Evolutionary conservation across 2,888 invertebrate species (phyloP).

Genomic region (Fabriciana adippe): DNA sequence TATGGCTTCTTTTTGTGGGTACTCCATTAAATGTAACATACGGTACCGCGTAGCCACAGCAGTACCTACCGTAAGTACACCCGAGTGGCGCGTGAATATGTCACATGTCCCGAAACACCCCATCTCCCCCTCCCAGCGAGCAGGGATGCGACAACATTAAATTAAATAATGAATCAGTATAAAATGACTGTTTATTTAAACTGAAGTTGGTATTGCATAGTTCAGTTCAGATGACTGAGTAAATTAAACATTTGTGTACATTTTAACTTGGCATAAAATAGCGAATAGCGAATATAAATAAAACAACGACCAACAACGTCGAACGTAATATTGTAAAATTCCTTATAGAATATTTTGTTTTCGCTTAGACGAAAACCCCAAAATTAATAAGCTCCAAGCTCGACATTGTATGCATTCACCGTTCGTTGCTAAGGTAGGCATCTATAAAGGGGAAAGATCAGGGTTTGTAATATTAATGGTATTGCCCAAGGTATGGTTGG

Average conservation of each 20-base stretch:
- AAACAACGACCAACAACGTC: neutral
- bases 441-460: constrained; percentile 56
- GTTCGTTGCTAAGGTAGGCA: constrained; percentile 47
- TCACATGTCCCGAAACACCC: constrained; percentile 64
- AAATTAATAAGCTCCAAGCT: constrained; percentile 36
- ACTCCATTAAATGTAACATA: constrained; percentile 66
- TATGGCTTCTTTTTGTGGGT: constrained; percentile 51
- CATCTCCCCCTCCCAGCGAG: constrained; percentile 41
- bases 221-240: constrained; percentile 20
- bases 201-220: constrained; percentile 16
- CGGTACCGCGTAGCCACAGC: constrained; percentile 59
- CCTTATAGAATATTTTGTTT: constrained; percentile 6
- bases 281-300: neutral
- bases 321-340: constrained; percentile 13
- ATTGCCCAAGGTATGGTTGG: constrained; percentile 77
- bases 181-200: constrained; percentile 23
- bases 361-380: constrained; percentile 34
- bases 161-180: constrained; percentile 34
- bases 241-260: constrained; percentile 6
- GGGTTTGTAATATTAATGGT: constrained; percentile 75
- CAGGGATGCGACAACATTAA: constrained; percentile 50
- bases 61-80: constrained; percentile 63
- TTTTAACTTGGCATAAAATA: constrained; percentile 1
- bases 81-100: constrained; percentile 71
- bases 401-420: constrained; percentile 47